Evolutionary conservation across 2,113 vertebrate genomes (phyloP).

Genomic region (Lanius ludovicianus): DNA sequence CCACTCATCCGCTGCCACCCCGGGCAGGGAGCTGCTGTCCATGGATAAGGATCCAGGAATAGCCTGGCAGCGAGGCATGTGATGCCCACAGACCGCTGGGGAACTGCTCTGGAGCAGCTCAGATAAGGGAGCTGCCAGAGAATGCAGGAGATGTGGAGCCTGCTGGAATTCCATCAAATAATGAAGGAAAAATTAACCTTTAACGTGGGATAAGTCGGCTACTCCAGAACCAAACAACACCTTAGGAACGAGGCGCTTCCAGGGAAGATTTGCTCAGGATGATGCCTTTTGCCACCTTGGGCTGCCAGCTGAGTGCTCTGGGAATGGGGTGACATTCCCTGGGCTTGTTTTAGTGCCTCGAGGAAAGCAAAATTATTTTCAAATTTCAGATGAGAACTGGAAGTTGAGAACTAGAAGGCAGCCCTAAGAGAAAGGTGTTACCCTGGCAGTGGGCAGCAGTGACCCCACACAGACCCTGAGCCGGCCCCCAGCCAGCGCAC

Average conservation of each 20-base stretch:
- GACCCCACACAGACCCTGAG: neutral
- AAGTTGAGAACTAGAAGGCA: too few species aligned
- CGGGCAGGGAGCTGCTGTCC: neutral
- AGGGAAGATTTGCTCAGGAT: rapidly evolving
- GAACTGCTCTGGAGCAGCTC: neutral
- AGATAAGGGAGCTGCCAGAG: neutral
- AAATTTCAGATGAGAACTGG: neutral
- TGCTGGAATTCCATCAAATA: neutral
- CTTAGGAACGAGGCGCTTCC: neutral
- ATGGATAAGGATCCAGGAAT: neutral
- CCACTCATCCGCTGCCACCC: neutral
- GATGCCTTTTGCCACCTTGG: neutral
- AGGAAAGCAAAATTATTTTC: neutral
- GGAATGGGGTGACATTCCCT: neutral
- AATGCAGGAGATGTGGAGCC: neutral
- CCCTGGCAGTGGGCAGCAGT: neutral
- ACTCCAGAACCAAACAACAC: rapidly evolving
- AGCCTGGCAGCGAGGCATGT: neutral
- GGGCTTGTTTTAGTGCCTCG: neutral
- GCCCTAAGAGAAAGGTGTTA: too few species aligned
- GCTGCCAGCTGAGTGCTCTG: rapidly evolving
- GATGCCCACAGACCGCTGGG: neutral
- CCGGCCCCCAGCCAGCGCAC: neutral
- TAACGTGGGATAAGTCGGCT: rapidly evolving
- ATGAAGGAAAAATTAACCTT: neutral